These are phyloP conservation scores for Semnornis frantzii DNA, from an alignment of 2,113 vertebrate genomes.

Conservation along the genomic window DNA sequence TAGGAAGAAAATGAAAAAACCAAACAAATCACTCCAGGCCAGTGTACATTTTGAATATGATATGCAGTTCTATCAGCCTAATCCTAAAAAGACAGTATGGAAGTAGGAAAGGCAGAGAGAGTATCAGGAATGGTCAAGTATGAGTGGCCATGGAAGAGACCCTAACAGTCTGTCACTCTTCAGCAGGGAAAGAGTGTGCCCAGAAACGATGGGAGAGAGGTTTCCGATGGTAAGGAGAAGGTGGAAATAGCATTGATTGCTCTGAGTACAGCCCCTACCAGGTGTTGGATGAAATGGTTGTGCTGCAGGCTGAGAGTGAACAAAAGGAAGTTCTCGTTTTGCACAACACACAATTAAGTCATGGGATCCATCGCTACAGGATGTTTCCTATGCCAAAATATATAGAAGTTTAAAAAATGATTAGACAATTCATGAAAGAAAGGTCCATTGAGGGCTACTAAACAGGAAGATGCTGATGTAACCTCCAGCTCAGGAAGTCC, in stretches of 20 bases:
- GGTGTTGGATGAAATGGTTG: background rate
- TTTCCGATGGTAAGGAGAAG: background rate
- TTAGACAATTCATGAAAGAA: conserved; percentile 64
- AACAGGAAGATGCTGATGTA: conserved; percentile 70
- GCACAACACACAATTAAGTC: conserved; percentile 31
- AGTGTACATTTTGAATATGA: background rate
- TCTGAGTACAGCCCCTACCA: background rate
- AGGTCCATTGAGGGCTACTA: conserved; percentile 51
- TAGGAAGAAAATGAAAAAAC: background rate
- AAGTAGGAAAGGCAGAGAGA: background rate
- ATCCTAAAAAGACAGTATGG: background rate
- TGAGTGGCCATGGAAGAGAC: background rate
- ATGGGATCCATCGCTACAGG: conserved; percentile 60
- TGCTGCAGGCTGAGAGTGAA: background rate
- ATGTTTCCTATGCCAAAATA: conserved; percentile 53
- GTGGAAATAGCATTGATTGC: background rate
- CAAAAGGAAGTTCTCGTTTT: conserved; percentile 39
- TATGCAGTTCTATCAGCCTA: background rate
- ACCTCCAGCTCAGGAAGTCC: conserved; percentile 59
- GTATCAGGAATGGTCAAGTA: background rate
- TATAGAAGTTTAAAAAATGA: conserved; percentile 53
- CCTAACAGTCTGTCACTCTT: background rate
- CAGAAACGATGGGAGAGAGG: background rate
- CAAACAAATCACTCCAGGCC: background rate
- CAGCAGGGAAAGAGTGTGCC: rapidly evolving